A percentile compares a stretch with the other conserved stretches of the same genome.
Conservation (phyloP, 2,888 invertebrate genomes). For the Pammene fasciana region DNA sequence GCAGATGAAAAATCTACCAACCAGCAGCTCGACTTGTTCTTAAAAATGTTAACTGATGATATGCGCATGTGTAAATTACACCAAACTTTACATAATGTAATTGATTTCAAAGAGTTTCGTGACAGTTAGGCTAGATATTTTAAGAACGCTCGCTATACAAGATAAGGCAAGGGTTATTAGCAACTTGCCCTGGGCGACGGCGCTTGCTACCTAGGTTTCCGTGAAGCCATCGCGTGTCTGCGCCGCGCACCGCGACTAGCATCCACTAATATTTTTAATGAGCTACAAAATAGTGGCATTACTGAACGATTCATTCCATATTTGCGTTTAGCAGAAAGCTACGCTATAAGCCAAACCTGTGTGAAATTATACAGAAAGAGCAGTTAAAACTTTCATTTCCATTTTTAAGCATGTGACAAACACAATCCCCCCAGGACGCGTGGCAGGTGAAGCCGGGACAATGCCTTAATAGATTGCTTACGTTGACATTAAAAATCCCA, state of each 20-base stretch:
- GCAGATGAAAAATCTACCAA: background rate
- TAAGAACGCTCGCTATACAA: no score
- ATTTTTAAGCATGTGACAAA: slow-evolving; percentile 53
- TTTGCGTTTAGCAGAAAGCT: slow-evolving; percentile 39
- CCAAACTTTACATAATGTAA: no score
- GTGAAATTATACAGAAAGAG: slow-evolving; percentile 5
- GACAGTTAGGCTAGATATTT: no score
- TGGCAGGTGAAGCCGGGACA: slow-evolving; percentile 69
- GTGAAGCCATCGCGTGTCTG: slow-evolving; percentile 42
- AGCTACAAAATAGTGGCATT: slow-evolving; percentile 49
- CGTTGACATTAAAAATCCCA: slow-evolving; percentile 64
- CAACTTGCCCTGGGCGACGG: slow-evolving; percentile 23
- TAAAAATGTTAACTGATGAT: background rate
- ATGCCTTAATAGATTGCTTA: slow-evolving; percentile 68
- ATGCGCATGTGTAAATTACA: no score
- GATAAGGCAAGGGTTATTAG: slow-evolving; percentile 25
- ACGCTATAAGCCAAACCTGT: background rate
- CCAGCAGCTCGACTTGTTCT: slow-evolving; percentile 1
- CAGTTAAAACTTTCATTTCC: slow-evolving; percentile 52
- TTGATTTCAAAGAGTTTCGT: no score
- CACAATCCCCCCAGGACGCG: slow-evolving; percentile 47
- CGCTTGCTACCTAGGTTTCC: slow-evolving; percentile 33
- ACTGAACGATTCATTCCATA: slow-evolving; percentile 55
- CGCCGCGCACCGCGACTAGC: slow-evolving; percentile 57
- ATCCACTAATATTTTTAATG: slow-evolving; percentile 60